Evolutionary conservation across 2,888 invertebrate species (phyloP), one percentile per base, ranked within the genome.

Genomic region (Synanthedon myopaeformis): DNA sequence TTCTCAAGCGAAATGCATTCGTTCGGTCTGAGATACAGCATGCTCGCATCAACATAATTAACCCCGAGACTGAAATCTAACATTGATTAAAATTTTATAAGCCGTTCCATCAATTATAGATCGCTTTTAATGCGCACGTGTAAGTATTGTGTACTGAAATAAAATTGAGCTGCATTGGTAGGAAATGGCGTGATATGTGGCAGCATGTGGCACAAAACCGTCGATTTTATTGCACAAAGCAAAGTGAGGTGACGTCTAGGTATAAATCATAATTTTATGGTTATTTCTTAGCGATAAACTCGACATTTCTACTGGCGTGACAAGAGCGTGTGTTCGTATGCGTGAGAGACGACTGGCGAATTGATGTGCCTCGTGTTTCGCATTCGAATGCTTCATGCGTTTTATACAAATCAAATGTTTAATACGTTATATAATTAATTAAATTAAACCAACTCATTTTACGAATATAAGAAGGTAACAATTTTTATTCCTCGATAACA

Each of bases 241-340:
- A 67, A 76, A 70, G 74, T 69, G 65, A 73, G 69, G 69, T 73
- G 73, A 75, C 76, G 69, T 35, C 73, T 73, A 75, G 75, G 80
- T 72, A 78, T 82, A 82, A 82, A 82, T 82, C 82, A 82, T 75
- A 74, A 68, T 75, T 81, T 82, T 82, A 81, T 79, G 76, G 75
- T 70, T 77, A 76, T 80, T 35, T 76, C 72, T 66, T 66, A 63
- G 72, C 79, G 72, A 82, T 82, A 81, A 79, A 78, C 63, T 61
- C 62, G 66, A 69, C 70, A 61, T 68, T 70, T 69, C 66, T 65
- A 67, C 61, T 62, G 64, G 60, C 55, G 64, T 60, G 52, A 60
- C 56, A 49, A 55, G 59, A 62, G 66, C 63, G 65, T 60, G 61
- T 60, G 64, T 59, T 64, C 66, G 63, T 53, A 56, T 54, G 59